These are phyloP conservation scores for Channa striata DNA, from an alignment of 2,797 vertebrate genomes.

Conservation along the genomic window DNA sequence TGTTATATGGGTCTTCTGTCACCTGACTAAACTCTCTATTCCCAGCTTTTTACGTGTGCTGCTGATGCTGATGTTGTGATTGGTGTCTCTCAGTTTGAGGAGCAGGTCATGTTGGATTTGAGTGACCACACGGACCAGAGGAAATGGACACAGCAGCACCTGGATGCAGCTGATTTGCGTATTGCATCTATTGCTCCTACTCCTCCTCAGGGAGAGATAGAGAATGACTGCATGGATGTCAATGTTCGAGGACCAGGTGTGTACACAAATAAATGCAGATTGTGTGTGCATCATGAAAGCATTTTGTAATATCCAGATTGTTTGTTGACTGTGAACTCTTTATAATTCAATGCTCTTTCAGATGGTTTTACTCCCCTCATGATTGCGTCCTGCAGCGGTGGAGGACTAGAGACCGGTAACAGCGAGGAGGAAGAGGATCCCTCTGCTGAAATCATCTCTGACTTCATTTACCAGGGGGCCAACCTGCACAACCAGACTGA, in stretches of 20 bases:
- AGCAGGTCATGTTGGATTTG: conserved; percentile 92
- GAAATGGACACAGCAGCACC: conserved; percentile 98
- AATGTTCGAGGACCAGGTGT: conserved; percentile 97
- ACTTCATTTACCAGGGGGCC: conserved; percentile 98
- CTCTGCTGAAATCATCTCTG: conserved; percentile 93
- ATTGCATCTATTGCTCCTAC: conserved; percentile 94
- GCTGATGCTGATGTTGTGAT: conserved; percentile 5
- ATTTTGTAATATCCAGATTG: not conserved
- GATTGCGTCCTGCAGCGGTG: conserved; percentile 98
- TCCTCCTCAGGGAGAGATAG: conserved; percentile 95
- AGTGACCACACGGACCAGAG: conserved; percentile 94
- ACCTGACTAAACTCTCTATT: not conserved
- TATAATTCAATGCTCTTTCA: conserved; percentile 57
- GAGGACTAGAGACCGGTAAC: conserved; percentile 94
- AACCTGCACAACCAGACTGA: conserved; percentile 98
- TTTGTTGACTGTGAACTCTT: conserved; percentile 6
- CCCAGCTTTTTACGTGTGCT: not conserved
- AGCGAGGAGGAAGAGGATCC: conserved; percentile 97
- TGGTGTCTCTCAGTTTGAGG: conserved; percentile 89
- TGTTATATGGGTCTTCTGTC: not conserved
- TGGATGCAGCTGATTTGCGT: conserved; percentile 96
- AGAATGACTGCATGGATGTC: conserved; percentile 97
- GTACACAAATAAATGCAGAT: conserved; percentile 12
- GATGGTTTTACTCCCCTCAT: conserved; percentile 98
- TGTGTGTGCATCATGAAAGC: not conserved